Conservation (phyloP, 2,113 vertebrate genomes). For the Loxodonta africana region DNA sequence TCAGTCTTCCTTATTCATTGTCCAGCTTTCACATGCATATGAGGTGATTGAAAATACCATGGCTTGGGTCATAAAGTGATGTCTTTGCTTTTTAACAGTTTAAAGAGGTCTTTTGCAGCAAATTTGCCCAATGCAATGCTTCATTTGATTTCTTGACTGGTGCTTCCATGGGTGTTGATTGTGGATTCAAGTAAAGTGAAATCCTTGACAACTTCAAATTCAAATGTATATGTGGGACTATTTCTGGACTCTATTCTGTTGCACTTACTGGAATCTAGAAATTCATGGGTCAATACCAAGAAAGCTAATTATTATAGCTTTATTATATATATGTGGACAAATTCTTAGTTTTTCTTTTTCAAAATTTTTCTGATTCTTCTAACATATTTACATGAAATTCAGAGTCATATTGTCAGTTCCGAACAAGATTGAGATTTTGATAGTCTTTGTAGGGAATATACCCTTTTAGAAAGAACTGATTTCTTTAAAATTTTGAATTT, state of each 20-base stretch:
- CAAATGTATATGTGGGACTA: not conserved
- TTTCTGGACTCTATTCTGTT: conserved; percentile 28
- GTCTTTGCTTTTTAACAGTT: too few species aligned
- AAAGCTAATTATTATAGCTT: not conserved
- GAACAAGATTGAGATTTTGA: not conserved
- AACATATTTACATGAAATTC: not conserved
- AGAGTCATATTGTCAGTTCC: not conserved
- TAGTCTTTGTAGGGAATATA: not conserved
- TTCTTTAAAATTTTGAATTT: conserved; percentile 19
- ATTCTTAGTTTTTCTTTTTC: not conserved
- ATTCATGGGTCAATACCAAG: not conserved
- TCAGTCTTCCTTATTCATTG: too few species aligned
- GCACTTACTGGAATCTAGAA: not conserved
- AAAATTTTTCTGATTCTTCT: not conserved
- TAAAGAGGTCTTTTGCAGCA: too few species aligned
- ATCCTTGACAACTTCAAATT: not conserved
- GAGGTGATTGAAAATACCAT: too few species aligned
- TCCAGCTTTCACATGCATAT: too few species aligned
- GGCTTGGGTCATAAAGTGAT: too few species aligned
- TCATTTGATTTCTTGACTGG: too few species aligned
- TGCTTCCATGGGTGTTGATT: too few species aligned
- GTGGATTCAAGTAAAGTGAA: too few species aligned
- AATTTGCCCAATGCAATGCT: too few species aligned
- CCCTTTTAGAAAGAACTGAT: conserved; percentile 6
- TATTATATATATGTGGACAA: not conserved